Evolutionary conservation across 2,797 vertebrate species (phyloP).

Genomic region (Crocodylus rhombifer): DNA sequence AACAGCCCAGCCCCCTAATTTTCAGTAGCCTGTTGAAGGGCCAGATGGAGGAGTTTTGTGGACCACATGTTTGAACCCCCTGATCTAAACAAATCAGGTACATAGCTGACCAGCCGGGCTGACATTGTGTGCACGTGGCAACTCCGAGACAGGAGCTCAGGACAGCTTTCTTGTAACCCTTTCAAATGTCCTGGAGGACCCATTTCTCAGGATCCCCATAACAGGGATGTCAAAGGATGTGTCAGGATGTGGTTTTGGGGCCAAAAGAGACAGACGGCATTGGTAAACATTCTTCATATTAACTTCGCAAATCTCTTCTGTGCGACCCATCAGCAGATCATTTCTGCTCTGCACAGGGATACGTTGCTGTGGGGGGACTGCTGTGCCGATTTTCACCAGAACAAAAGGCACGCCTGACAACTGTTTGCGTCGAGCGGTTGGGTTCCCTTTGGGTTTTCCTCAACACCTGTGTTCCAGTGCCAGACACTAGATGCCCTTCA

Average conservation of each 20-base stretch:
- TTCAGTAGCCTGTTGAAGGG: too few relatives aligned
- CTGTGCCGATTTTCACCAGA: constrained; percentile 62
- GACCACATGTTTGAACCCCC: neutral
- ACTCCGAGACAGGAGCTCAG: neutral
- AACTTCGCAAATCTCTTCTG: constrained; percentile 47
- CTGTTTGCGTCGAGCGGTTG: constrained; percentile 56
- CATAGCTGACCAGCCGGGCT: neutral
- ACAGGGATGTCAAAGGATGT: neutral
- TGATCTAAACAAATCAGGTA: neutral
- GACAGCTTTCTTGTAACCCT: neutral
- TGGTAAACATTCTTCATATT: constrained; percentile 32
- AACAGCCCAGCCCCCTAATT: too few relatives aligned
- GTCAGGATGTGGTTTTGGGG: neutral
- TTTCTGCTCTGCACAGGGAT: constrained; percentile 40
- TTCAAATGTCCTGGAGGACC: neutral
- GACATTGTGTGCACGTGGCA: neutral
- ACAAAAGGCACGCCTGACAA: constrained; percentile 63
- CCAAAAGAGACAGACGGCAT: neutral
- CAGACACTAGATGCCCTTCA: constrained; percentile 58
- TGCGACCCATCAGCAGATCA: neutral
- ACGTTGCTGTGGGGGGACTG: constrained; percentile 41
- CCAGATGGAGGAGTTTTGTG: too few relatives aligned
- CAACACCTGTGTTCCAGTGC: constrained; percentile 56
- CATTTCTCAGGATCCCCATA: neutral
- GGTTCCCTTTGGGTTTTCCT: constrained; percentile 46